phyloP scores from a whole-genome alignment of 2,113 vertebrate genomes.

The Malurus alboscapulatus region DNA sequence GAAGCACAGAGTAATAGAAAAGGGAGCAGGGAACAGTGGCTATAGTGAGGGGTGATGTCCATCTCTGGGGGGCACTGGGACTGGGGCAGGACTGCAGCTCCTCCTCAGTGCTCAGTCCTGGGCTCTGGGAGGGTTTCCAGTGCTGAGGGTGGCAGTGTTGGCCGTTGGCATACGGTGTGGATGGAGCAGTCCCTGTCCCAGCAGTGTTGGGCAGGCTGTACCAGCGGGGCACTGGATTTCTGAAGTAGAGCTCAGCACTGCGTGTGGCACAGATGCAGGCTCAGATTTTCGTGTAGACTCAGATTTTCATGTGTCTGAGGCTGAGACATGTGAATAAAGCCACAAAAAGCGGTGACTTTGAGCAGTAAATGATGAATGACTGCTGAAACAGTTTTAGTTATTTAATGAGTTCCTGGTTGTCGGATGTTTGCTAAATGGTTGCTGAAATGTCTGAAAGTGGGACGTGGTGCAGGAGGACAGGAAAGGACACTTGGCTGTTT shows the following conservation, averaged over 20 bases:
- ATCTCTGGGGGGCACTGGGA: not conserved
- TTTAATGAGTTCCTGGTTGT: not conserved
- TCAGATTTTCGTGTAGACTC: not conserved
- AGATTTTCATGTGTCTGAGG: not conserved
- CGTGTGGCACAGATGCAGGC: not conserved
- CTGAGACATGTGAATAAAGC: not conserved
- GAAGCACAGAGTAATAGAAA: fast-evolving
- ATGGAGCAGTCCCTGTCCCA: not conserved
- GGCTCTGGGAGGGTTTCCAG: not conserved
- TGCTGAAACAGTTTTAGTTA: not conserved
- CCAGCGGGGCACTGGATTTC: fast-evolving
- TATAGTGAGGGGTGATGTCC: fast-evolving
- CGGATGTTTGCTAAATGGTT: not conserved
- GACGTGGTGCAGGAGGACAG: not conserved
- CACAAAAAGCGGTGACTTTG: not conserved
- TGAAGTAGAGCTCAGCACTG: not conserved
- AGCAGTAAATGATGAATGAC: not conserved
- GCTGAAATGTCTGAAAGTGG: not conserved
- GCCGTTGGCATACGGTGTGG: not conserved
- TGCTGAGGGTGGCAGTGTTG: not conserved
- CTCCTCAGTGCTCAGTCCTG: not conserved
- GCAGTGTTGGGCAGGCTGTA: not conserved
- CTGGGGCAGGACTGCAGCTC: not conserved
- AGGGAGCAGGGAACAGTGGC: fast-evolving
- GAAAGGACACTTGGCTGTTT: not conserved